phyloP scores from a whole-genome alignment of 2,113 vertebrate genomes.

The Nettapus auritus region DNA sequence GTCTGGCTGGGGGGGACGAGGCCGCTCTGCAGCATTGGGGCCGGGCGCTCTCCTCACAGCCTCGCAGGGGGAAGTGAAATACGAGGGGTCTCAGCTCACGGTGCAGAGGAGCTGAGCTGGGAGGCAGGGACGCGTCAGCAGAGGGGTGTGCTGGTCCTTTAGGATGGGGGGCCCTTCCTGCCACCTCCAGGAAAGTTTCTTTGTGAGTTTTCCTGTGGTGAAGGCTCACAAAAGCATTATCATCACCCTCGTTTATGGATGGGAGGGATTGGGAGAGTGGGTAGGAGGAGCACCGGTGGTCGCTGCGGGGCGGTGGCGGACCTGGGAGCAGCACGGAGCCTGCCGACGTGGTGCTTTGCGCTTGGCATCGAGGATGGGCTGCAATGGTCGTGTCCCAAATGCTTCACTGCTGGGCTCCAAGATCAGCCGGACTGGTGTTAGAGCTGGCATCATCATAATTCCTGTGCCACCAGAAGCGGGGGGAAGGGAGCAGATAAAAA shows the following conservation, averaged over 20 bases:
- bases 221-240: neutral
- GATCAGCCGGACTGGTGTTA: constrained; percentile 21
- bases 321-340: fast-evolving
- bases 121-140: neutral
- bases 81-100: neutral
- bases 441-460: constrained; percentile 42
- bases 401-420: neutral
- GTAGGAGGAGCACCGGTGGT: neutral
- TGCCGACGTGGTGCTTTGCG: neutral
- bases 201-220: neutral
- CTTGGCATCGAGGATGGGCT: neutral
- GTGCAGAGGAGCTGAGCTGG: neutral
- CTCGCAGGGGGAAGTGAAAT: fast-evolving
- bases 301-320: neutral
- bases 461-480: neutral
- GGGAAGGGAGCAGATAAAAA: constrained; percentile 60
- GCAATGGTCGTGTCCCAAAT: neutral
- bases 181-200: neutral
- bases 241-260: fast-evolving
- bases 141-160: fast-evolving
- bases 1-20: fast-evolving
- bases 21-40: neutral
- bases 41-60: neutral
- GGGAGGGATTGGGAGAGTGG: neutral
- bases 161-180: neutral